These are phyloP conservation scores for Metopolophium dirhodum DNA, from an alignment of 1,140 invertebrate genomes.

Conservation along the genomic window DNA sequence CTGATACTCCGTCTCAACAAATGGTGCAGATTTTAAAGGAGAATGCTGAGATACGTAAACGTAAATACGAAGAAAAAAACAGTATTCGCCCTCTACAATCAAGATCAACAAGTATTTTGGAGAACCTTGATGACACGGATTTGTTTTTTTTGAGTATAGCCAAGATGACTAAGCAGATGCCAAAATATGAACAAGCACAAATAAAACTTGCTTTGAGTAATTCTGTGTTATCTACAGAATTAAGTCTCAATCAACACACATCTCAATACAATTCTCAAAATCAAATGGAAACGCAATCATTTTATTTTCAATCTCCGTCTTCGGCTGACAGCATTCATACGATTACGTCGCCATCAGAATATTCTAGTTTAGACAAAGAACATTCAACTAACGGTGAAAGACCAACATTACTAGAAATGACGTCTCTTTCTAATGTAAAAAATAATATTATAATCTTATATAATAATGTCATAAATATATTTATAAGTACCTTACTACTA, in stretches of 20 bases:
- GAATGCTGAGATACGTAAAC: background rate
- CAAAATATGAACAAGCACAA: conserved; percentile 18
- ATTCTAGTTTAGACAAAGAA: conserved; percentile 8
- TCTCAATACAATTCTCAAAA: background rate
- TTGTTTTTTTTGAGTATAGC: background rate
- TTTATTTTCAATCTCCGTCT: conserved; percentile 14
- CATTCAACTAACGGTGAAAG: conserved; percentile 4
- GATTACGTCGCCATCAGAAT: conserved; percentile 11
- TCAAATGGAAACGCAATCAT: background rate
- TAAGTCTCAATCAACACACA: conserved; percentile 4
- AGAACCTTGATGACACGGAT: conserved; percentile 16
- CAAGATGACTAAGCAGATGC: conserved; percentile 11
- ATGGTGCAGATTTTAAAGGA: conserved; percentile 22
- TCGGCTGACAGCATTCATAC: conserved; percentile 5
- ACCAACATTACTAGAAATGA: conserved; percentile 15
- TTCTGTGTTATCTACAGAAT: conserved; percentile 13
- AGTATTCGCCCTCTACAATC: background rate
- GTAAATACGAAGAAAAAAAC: background rate
- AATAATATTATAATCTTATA: conserved; percentile 24
- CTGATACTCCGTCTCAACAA: conserved; percentile 19
- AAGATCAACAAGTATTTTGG: background rate
- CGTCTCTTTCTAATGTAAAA: conserved; percentile 10
- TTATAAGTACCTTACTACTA: conserved; percentile 1
- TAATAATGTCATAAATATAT: conserved; percentile 22
- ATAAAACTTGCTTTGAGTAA: conserved; percentile 31